phyloP scores from a whole-genome alignment of 2,888 invertebrate genomes.

The Drosophila birchii region DNA sequence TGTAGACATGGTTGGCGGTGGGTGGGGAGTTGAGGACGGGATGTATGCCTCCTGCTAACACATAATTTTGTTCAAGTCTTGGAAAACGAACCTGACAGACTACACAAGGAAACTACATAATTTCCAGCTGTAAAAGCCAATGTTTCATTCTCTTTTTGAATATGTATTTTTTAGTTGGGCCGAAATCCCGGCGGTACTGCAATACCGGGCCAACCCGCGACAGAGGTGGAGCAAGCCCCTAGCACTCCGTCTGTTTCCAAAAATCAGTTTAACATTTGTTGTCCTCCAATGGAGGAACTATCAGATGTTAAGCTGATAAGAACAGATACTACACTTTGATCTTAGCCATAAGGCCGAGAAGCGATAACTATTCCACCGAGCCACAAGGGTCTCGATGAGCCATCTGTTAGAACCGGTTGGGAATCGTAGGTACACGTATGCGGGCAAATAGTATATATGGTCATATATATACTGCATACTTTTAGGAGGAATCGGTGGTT shows the following conservation, averaged over 20 bases:
- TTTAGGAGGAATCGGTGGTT: neutral
- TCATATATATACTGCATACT: neutral
- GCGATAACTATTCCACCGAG: constrained; percentile 37
- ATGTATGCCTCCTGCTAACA: neutral
- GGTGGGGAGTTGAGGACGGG: neutral
- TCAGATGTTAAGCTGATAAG: too few relatives aligned
- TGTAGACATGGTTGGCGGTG: neutral
- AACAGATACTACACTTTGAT: too few relatives aligned
- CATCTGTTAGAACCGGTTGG: constrained; percentile 43
- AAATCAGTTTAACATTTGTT: too few relatives aligned
- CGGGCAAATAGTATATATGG: neutral
- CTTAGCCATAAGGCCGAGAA: too few relatives aligned
- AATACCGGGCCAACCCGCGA: too few relatives aligned
- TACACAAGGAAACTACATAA: neutral
- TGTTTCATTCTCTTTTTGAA: neutral
- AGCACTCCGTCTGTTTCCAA: too few relatives aligned
- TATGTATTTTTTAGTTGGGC: constrained; percentile 66
- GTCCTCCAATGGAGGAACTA: too few relatives aligned
- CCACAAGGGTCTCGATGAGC: neutral
- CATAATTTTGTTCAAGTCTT: constrained; percentile 13
- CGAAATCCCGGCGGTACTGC: constrained; percentile 87
- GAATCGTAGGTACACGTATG: constrained; percentile 46
- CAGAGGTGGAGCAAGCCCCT: too few relatives aligned
- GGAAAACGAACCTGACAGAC: neutral
- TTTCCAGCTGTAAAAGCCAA: too few relatives aligned